Evolutionary conservation across 2,797 vertebrate species (phyloP), one percentile per base, ranked within the genome.

Genomic region (Acomys russatus): DNA sequence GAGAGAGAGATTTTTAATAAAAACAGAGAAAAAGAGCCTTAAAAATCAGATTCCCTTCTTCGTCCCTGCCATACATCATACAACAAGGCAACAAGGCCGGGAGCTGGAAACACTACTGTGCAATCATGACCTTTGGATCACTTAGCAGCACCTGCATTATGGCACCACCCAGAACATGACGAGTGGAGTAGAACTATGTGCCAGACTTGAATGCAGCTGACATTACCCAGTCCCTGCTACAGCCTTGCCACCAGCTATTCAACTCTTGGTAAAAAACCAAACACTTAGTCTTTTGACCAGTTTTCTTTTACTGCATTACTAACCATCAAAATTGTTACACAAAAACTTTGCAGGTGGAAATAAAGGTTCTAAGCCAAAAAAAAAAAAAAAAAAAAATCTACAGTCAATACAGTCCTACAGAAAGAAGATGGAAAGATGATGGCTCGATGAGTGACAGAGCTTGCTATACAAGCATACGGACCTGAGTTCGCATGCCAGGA

Each of bases 251-350:
- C 28, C 25, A 54, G 23, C n/a, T 68, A 9, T n/a, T 70, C 92
- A 28, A 61, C 61, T 83, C 76, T 22, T 22, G 9, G 66, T 35
- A 44, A 35, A 63, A 77, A 9, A 5, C 44, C 22, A 66, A 18
- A 1, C 82, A 38, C 20, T 15, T 5, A 44, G 56, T 90, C 59
- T 63, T 90, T n/a, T 23, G 61, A 89, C 54, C 35, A 79, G 86
- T 93, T 80, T 92, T 84, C 80, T 70, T n/a, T 95, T 88, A 61
- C 35, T n/a, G 44, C 74, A 82, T 14, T 30, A 70, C 9, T 38
- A 25, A 30, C 49, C 80, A 93, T 86, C 54, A 51, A 22, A 54
- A 93, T 77, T 88, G 38, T 30, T 18, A 28, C 23, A 38, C 6
- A 54, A 61, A 10, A 82, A 25, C 56, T 83, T 79, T 91, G 23